Evolutionary conservation across 2,113 vertebrate genomes (phyloP), one percentile per base, ranked within the genome.

Genomic region (Columbina picui): DNA sequence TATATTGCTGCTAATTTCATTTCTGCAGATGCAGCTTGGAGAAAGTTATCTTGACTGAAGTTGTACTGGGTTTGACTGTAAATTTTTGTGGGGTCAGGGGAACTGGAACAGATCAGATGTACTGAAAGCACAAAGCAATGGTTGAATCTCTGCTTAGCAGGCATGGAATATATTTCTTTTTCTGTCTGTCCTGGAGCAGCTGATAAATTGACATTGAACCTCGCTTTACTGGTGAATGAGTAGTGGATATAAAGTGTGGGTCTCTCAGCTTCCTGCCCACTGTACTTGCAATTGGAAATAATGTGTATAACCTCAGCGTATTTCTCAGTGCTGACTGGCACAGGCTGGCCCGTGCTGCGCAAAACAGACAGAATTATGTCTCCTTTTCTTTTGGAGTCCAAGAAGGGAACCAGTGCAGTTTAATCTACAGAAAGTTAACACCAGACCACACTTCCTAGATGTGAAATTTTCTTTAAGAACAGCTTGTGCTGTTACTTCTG

Each of bases 1-100:
- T 92, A 56, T 70, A 92, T 69, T 88, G 82, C 85, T 78, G 90
- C 36, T 88, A 43, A 91, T 93, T 95, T 91, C 32, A 85, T 93
- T 91, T 88, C 85, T 93, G 64, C 78, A 92, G 91, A 81, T 82
- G 75, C 56, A 91, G 87, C 43, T 87, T 79, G 65, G 52, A 80
- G 81, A 67, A 93, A 76, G 70, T 57, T 90, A 19, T 82, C 78
- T 41, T 85, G 45, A 79, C 36, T 75, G 57, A 89, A 82, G 70
- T 74, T 52, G 2, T 45, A 12, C 57, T 80, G 84, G 39, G 75
- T 85, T 96, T 63, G 71, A 29, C 75, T 81, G 64, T 82, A 90
- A 89, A 79, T 85, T 95, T 83, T 61, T 87, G 53, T 63, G 55
- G 65, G 70, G 52, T 87, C 84, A 30, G 67, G 90, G 87, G 63